Evolutionary conservation across 1,140 invertebrate genomes (phyloP).

Genomic region (Aphelenchoides besseyi): DNA sequence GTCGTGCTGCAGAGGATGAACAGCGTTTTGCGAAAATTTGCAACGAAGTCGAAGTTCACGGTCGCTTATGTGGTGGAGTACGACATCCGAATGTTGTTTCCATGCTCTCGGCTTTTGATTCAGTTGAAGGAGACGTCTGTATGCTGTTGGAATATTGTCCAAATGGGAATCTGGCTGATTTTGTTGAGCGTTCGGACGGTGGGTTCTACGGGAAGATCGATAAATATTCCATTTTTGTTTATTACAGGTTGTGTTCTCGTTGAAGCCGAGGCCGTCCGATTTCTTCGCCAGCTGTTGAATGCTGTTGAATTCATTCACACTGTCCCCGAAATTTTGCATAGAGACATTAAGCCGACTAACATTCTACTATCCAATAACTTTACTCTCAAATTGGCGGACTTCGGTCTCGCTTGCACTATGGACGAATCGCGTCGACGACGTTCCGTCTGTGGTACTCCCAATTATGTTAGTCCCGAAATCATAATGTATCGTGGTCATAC

Average conservation of each 20-base stretch:
- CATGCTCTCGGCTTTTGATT: slow-evolving; percentile 41
- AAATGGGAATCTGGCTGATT: slow-evolving; percentile 39
- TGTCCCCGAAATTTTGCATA: slow-evolving; percentile 36
- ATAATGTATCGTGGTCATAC: slow-evolving; percentile 32
- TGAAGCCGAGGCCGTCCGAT: slow-evolving; percentile 37
- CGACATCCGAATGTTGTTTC: slow-evolving; percentile 45
- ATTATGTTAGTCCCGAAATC: slow-evolving; percentile 34
- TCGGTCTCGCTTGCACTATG: slow-evolving; percentile 42
- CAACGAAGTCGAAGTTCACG: slow-evolving; percentile 25
- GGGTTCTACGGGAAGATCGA: no score
- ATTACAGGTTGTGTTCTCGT: slow-evolving; percentile 37
- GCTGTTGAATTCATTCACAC: slow-evolving; percentile 41
- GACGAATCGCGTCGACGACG: slow-evolving; percentile 17
- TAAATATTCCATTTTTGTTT: slow-evolving; percentile 11
- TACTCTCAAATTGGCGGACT: slow-evolving; percentile 40
- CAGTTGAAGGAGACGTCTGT: slow-evolving; percentile 39
- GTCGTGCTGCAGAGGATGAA: slow-evolving; percentile 16
- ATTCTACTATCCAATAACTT: slow-evolving; percentile 29
- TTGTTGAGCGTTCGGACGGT: slow-evolving; percentile 29
- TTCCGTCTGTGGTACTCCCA: slow-evolving; percentile 42
- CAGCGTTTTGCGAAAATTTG: slow-evolving; percentile 38
- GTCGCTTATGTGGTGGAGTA: slow-evolving; percentile 13
- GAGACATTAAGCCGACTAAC: slow-evolving; percentile 42
- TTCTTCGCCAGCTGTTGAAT: slow-evolving; percentile 37
- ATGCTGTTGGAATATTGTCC: slow-evolving; percentile 43